Evolutionary conservation across 30 jellyfish, hydroid and myxozoan species (phyloP), one percentile per base, ranked within the genome.

Genomic region (Sanderia malayensis): DNA sequence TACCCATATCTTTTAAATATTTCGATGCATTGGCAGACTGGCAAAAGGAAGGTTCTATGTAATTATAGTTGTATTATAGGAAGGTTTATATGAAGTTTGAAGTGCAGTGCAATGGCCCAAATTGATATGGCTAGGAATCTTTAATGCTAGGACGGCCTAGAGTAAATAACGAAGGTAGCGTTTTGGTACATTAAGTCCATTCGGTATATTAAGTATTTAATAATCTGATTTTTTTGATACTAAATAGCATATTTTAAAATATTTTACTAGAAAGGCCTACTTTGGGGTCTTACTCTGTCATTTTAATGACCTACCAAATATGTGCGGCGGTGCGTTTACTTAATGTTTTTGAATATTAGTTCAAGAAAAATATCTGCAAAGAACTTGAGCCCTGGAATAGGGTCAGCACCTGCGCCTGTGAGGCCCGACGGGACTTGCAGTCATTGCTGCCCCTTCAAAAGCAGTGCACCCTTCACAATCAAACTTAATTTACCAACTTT

Each of bases 281-380:
- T 37, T 37, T 37, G 52, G 52, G 52, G 52, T 37, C 52, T 37
- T 37, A 37, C 52, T 37, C 52, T 37, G 52, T 37, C 52, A 37
- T 37, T 37, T 37, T 37, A 37, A 4, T 37, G 52, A 37, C 6
- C 52, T 37, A 37, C 52, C 52, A 4, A 37, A 37, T 37, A 37
- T 37, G 13, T 37, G 52, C 52, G 52, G 52, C 52, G 52, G 52
- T 37, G 52, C 52, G 13, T 37, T 37, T 37, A 37, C 52, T 37
- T 37, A 37, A 37, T 37, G 52, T 37, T 37, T 37, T 37, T 13
- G 52, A 37, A 37, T 37, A 37, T 37, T 37, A 37, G 10, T 37
- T 37, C 52, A 37, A 37, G 52, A 37, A 37, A 37, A 37, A 37
- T 37, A 37, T 37, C 52, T 37, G 13, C 52, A 37, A 37, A 37